Conservation (phyloP, 2,888 invertebrate genomes). For the Scelioninae gen. 1 region DNA sequence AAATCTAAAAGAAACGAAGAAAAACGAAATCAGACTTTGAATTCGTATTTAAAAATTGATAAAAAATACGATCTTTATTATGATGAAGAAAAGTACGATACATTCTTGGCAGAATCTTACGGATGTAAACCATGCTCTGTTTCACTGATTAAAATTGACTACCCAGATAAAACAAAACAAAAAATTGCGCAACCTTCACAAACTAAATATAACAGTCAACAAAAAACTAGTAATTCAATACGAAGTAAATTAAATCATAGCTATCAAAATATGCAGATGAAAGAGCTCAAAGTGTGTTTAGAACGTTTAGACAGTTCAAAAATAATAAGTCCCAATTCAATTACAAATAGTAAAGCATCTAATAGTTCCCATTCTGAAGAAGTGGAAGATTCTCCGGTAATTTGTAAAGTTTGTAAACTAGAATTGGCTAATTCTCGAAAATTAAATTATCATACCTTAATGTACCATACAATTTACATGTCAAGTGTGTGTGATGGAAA, state of each 20-base stretch:
- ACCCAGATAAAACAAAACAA: background rate
- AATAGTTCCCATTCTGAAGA: background rate
- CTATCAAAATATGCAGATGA: slow-evolving; percentile 3
- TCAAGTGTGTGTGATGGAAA: slow-evolving; percentile 57
- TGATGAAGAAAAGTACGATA: background rate
- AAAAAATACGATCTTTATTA: background rate
- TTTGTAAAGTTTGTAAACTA: slow-evolving; percentile 43
- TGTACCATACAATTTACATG: slow-evolving; percentile 45
- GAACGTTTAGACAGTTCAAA: too few species aligned
- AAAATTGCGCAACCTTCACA: background rate
- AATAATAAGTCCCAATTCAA: too few species aligned
- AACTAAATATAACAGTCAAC: background rate
- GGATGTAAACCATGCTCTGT: slow-evolving; percentile 36
- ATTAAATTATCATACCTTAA: slow-evolving; percentile 30
- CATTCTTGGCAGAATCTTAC: slow-evolving; percentile 11
- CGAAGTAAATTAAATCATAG: background rate
- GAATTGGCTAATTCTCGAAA: slow-evolving; percentile 10
- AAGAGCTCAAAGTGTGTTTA: slow-evolving; percentile 21
- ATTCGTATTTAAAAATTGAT: background rate
- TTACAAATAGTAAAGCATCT: too few species aligned
- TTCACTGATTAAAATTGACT: background rate
- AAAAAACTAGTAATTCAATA: background rate
- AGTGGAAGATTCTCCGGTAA: background rate
- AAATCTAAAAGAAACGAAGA: background rate
- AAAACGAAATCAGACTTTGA: background rate